These are phyloP conservation scores for Cistogaster globosa DNA, from an alignment of 2,888 invertebrate genomes.

Conservation along the genomic window DNA sequence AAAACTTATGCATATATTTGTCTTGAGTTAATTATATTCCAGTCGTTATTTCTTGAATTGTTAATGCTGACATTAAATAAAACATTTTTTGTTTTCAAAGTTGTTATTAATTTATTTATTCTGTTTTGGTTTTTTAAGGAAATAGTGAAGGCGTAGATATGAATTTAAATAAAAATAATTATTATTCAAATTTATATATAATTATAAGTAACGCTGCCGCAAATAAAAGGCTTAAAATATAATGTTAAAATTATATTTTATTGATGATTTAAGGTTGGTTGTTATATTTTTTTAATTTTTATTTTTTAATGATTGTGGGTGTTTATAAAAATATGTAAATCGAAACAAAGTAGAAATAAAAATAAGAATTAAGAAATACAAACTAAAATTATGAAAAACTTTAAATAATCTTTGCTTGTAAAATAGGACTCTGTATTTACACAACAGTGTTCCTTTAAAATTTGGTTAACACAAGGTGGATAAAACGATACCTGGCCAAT, in stretches of 20 bases:
- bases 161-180: conserved; percentile 13
- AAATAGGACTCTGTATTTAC: too few relatives aligned
- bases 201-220: conserved; percentile 1
- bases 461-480: too few relatives aligned
- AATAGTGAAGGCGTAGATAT: conserved; percentile 55
- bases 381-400: too few relatives aligned
- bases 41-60: conserved; percentile 23
- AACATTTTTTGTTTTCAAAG: background rate
- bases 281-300: background rate
- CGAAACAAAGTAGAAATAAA: too few relatives aligned
- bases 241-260: background rate
- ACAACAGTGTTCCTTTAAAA: too few relatives aligned
- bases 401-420: too few relatives aligned
- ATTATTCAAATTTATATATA: background rate
- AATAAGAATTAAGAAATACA: too few relatives aligned
- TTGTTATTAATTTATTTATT: conserved; percentile 19
- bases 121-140: conserved; percentile 25
- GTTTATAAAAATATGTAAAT: background rate
- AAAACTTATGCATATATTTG: conserved; percentile 2
- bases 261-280: background rate
- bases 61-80: conserved; percentile 30
- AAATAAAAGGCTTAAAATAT: background rate
- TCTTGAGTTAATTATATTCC: conserved; percentile 2
- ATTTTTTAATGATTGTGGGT: background rate
- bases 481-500: too few relatives aligned